These are phyloP conservation scores for Trissoscelio sp. DNA, from an alignment of 2,888 invertebrate genomes.

Conservation along the genomic window DNA sequence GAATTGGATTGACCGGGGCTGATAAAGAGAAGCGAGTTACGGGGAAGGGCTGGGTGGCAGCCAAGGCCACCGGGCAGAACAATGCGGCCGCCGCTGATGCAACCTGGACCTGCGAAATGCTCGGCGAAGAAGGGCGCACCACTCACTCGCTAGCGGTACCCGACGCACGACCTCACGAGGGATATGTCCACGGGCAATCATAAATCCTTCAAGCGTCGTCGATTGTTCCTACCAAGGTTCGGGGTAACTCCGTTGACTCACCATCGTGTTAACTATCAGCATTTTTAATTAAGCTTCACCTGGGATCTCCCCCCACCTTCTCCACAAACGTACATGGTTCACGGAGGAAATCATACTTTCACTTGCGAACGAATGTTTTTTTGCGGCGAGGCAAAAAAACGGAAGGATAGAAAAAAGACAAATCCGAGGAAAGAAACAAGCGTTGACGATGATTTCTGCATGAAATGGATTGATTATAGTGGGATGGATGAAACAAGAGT, in stretches of 20 bases:
- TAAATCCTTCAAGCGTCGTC: slow-evolving; percentile 69
- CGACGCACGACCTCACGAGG: slow-evolving; percentile 51
- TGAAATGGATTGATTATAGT: background rate
- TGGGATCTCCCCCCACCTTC: slow-evolving; percentile 15
- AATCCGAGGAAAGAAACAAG: no score
- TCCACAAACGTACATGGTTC: slow-evolving; percentile 8
- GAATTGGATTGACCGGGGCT: slow-evolving; percentile 66
- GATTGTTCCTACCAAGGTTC: slow-evolving; percentile 68
- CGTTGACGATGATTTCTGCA: slow-evolving; percentile 24
- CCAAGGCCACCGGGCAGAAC: slow-evolving; percentile 75
- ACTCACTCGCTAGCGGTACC: slow-evolving; percentile 56
- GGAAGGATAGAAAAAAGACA: background rate
- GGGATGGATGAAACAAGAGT: background rate
- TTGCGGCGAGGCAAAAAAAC: slow-evolving; percentile 29
- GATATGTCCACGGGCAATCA: slow-evolving; percentile 66
- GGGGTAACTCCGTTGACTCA: slow-evolving; percentile 66
- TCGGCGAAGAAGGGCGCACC: slow-evolving; percentile 66
- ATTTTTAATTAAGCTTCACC: slow-evolving; percentile 68
- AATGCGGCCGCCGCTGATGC: slow-evolving; percentile 73
- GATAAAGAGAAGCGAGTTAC: slow-evolving; percentile 70
- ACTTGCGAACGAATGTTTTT: slow-evolving; percentile 64
- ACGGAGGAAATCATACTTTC: slow-evolving; percentile 67
- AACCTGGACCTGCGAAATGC: slow-evolving; percentile 69
- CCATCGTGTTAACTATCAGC: slow-evolving; percentile 67
- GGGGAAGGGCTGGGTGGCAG: slow-evolving; percentile 69